Percentiles rank a stretch among this genome's conserved stretches.
Evolutionary conservation across 2,888 invertebrate genomes (phyloP).

Genomic region (Lepidochrysops patricia): DNA sequence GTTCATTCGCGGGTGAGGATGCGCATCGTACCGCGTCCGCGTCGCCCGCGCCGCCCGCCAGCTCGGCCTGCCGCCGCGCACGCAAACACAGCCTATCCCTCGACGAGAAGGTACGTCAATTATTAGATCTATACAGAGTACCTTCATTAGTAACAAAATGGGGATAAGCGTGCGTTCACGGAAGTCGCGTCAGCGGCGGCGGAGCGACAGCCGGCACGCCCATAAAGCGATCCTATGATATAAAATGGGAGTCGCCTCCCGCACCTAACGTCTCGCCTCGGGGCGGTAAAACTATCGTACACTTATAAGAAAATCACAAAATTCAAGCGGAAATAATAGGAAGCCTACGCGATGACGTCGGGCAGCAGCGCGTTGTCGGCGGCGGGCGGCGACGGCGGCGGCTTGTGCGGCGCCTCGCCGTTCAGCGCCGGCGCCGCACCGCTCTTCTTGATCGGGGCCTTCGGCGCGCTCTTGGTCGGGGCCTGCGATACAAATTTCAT

Average conservation of each 20-base stretch:
- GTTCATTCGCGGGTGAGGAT: not conserved
- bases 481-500: constrained; percentile 32
- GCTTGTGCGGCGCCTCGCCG: constrained; percentile 48
- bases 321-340: constrained; percentile 73
- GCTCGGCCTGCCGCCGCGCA: constrained; percentile 28
- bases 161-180: not conserved
- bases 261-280: constrained; percentile 65
- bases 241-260: constrained; percentile 63
- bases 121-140: not conserved
- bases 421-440: constrained; percentile 26
- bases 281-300: constrained; percentile 65
- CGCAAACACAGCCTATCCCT: not conserved
- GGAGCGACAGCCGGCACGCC: constrained; percentile 36
- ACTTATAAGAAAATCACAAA: constrained; percentile 72
- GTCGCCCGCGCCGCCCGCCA: constrained; percentile 23
- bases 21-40: constrained; percentile 17
- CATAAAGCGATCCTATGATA: constrained; percentile 70
- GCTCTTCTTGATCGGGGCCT: constrained; percentile 27
- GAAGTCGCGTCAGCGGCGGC: constrained; percentile 11
- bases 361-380: constrained; percentile 57
- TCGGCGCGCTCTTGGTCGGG: constrained; percentile 37
- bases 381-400: constrained; percentile 68
- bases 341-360: constrained; percentile 67
- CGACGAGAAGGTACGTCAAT: not conserved
- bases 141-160: not conserved